Conservation (phyloP, 1,140 invertebrate species). For the Laupala kohalensis region DNA sequence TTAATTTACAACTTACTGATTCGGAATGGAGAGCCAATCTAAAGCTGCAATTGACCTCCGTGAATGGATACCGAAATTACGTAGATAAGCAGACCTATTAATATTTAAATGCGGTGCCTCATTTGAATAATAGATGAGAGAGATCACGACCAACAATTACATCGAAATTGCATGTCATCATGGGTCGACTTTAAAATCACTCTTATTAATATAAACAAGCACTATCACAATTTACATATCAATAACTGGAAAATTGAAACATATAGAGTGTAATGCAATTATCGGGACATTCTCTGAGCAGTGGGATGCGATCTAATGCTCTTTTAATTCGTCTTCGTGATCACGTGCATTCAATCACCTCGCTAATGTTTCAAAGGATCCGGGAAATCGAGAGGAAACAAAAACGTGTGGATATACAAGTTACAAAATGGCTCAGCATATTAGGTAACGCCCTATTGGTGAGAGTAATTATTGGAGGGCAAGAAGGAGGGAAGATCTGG, state of each 20-base stretch:
- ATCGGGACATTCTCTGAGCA: not conserved
- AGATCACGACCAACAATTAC: not conserved
- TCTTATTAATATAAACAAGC: not conserved
- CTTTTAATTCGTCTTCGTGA: not conserved
- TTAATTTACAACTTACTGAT: too few species aligned
- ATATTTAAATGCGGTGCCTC: not conserved
- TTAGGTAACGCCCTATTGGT: not conserved
- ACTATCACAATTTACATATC: not conserved
- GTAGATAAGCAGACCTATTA: not conserved
- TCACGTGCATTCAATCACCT: not conserved
- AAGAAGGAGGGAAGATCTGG: not conserved
- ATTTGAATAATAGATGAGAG: not conserved
- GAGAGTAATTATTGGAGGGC: not conserved
- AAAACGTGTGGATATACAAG: not conserved
- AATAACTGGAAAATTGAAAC: not conserved
- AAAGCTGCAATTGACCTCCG: too few species aligned
- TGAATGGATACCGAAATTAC: not conserved
- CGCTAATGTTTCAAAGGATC: not conserved
- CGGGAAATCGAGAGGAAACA: not conserved
- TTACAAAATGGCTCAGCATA: not conserved
- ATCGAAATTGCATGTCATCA: not conserved
- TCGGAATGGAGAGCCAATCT: too few species aligned
- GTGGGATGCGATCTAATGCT: not conserved
- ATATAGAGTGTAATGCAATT: not conserved
- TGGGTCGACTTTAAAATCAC: not conserved